Evolutionary conservation across 2,888 invertebrate species (phyloP), one percentile per base, ranked within the genome.

Genomic region (Habrosyne pyritoides): DNA sequence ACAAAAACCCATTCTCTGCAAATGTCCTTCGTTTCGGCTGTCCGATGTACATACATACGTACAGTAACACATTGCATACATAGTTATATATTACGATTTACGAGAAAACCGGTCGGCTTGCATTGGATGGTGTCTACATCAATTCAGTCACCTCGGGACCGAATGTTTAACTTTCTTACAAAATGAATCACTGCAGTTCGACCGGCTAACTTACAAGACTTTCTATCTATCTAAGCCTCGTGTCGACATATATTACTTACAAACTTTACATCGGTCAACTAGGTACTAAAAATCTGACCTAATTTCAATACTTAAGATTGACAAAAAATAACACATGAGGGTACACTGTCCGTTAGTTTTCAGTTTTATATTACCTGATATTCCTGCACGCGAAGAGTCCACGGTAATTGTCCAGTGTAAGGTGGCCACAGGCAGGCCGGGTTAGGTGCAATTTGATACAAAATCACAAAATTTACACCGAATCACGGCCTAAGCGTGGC

Each of bases 371-470:
- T 72, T 74, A 75, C 74, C 63, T 62, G 62, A 55, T 53, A 60
- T 58, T 64, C 53, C 57, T 54, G 55, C 69, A 73, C 68, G 73
- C 75, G 71, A 61, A 68, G 54, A 63, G 68, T 64, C 73, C 70
- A 80, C 57, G 52, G 72, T n/a, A 33, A 33, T 67, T 67, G 66
- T 79, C 72, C 74, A 61, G 55, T 36, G 64, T 68, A 74, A 81
- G 76, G 85, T 84, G 86, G 78, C 87, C 88, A 87, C 89, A 86
- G 81, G 93, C 89, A 93, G 93, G 93, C 93, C 93, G 93, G 93
- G 93, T 91, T 91, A 87, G 93, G 93, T 93, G 93, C 93, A 93
- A 93, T 93, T 81, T 90, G 91, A 86, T 87, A 82, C 74, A 76
- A 78, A 83, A 77, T 75, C 85, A 91, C 91, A 92, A 88, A 77